phyloP scores from a whole-genome alignment of 2,797 vertebrate genomes.

The Apodemus agrarius region DNA sequence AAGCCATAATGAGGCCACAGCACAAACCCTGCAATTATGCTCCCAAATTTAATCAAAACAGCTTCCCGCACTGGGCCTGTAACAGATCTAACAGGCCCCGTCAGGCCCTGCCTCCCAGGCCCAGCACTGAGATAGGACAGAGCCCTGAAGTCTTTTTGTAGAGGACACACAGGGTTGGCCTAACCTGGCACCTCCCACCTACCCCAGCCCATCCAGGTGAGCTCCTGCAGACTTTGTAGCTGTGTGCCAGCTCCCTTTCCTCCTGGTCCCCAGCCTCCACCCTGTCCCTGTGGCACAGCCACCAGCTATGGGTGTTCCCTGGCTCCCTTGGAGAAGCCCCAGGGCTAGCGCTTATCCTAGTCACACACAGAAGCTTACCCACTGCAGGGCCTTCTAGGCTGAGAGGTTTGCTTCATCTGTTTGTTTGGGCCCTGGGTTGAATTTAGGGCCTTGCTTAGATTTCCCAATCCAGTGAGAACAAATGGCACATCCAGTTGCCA shows the following conservation, averaged over 20 bases:
- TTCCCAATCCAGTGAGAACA: neutral
- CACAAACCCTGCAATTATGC: slow-evolving; percentile 80
- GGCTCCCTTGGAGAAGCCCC: neutral
- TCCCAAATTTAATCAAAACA: slow-evolving; percentile 83
- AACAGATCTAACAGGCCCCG: slow-evolving; percentile 43
- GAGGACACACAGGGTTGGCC: neutral
- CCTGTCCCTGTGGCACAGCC: neutral
- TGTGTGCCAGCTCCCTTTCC: neutral
- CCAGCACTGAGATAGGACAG: neutral
- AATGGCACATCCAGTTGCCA: no score
- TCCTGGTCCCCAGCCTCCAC: neutral
- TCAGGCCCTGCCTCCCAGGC: slow-evolving; percentile 59
- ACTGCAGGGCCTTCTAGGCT: neutral
- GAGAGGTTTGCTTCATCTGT: neutral
- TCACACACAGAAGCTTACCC: neutral
- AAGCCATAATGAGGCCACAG: slow-evolving; percentile 83
- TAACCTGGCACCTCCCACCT: neutral
- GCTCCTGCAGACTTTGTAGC: neutral
- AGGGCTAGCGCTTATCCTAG: neutral
- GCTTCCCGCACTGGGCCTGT: slow-evolving; percentile 74
- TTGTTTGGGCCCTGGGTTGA: neutral
- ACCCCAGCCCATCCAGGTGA: neutral
- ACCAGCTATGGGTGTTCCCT: neutral
- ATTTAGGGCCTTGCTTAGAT: neutral
- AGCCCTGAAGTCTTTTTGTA: neutral